Conservation (phyloP, 2,888 invertebrate species). For the Atherix ibis region DNA sequence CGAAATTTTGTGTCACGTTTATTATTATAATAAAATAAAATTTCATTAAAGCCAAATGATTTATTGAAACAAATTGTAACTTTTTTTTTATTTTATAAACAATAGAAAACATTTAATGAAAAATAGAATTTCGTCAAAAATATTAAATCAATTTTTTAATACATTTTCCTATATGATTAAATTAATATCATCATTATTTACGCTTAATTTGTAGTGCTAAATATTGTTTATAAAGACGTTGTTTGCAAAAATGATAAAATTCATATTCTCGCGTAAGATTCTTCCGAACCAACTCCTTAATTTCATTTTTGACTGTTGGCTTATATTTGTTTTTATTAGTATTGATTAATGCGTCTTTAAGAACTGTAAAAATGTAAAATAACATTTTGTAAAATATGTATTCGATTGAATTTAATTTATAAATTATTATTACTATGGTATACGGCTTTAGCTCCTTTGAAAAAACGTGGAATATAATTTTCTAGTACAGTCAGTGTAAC, state of each 20-base stretch:
- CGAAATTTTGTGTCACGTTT: too few relatives aligned
- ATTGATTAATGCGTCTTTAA: conserved; percentile 31
- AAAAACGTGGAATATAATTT: conserved; percentile 68
- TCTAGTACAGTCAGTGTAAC: conserved; percentile 68
- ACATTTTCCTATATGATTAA: too few relatives aligned
- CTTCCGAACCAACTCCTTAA: conserved; percentile 64
- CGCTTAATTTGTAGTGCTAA: conserved; percentile 16
- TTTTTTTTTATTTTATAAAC: too few relatives aligned
- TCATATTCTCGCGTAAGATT: conserved; percentile 82
- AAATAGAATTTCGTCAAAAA: too few relatives aligned
- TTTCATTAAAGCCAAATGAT: too few relatives aligned
- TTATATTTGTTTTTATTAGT: conserved; percentile 74
- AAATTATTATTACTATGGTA: conserved; percentile 61
- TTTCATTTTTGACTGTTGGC: conserved; percentile 63
- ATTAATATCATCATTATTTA: neutral
- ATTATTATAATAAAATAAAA: too few relatives aligned
- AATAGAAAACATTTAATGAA: too few relatives aligned
- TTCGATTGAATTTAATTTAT: neutral
- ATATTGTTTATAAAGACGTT: conserved; percentile 59
- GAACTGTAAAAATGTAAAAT: conserved; percentile 16
- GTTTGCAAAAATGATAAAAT: conserved; percentile 77
- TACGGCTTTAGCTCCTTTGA: conserved; percentile 54
- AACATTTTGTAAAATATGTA: neutral
- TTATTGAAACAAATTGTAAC: too few relatives aligned
- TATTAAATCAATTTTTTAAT: too few relatives aligned